phyloP scores from a whole-genome alignment of 1,140 invertebrate genomes.

The Sminthurinus signatus region DNA sequence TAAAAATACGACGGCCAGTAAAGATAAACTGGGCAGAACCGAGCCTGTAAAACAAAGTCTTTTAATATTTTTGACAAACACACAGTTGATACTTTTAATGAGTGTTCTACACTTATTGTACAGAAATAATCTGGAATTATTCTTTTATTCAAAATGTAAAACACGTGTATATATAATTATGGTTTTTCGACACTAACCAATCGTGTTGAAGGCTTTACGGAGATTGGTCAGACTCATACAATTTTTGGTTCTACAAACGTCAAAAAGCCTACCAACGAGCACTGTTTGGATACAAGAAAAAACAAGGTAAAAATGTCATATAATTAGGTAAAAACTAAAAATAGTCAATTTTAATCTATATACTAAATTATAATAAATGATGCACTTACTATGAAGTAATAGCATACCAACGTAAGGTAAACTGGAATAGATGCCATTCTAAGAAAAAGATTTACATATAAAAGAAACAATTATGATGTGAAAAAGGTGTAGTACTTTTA shows the following conservation, averaged over 20 bases:
- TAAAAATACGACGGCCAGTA: conserved; percentile 31
- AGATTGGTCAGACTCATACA: conserved; percentile 35
- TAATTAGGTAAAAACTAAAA: no score
- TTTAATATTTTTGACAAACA: no score
- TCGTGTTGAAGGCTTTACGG: conserved; percentile 43
- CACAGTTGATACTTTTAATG: no score
- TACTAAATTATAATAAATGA: no score
- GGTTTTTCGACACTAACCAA: conserved; percentile 36
- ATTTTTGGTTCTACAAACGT: conserved; percentile 37
- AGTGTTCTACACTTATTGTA: no score
- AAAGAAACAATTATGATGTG: no score
- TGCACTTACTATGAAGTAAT: conserved; percentile 36
- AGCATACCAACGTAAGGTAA: conserved; percentile 52
- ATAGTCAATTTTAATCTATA: no score
- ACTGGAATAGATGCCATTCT: conserved; percentile 44
- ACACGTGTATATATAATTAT: conserved; percentile 7
- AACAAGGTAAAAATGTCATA: no score
- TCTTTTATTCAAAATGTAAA: neutral
- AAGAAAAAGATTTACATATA: neutral
- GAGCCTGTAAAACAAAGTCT: no score
- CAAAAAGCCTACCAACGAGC: conserved; percentile 41
- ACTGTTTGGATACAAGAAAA: no score
- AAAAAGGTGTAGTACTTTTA: no score
- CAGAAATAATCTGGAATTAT: no score
- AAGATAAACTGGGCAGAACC: conserved; percentile 27